Percentiles rank a stretch among this genome's conserved stretches.
These are phyloP conservation scores for Staurois parvus DNA, from an alignment of 2,797 vertebrate genomes.

Conservation along the genomic window DNA sequence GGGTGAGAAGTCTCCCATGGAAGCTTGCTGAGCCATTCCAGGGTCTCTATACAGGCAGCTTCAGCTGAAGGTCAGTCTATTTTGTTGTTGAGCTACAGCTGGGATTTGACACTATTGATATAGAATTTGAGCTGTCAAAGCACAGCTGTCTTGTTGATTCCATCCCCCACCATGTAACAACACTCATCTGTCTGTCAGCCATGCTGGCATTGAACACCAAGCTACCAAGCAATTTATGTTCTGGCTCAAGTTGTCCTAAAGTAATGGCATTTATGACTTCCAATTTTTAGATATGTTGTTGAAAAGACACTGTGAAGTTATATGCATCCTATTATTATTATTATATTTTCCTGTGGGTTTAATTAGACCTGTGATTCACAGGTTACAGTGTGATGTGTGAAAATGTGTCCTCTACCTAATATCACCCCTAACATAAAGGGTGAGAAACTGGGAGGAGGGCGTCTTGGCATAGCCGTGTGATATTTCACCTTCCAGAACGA, in stretches of 20 bases:
- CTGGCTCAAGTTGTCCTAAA: too few relatives aligned
- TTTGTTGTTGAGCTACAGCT: background rate
- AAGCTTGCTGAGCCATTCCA: too few relatives aligned
- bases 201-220: too few relatives aligned
- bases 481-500: too few relatives aligned
- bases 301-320: too few relatives aligned
- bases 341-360: background rate
- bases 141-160: constrained; percentile 1
- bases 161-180: background rate
- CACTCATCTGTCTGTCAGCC: background rate
- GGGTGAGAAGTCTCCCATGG: too few relatives aligned
- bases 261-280: too few relatives aligned
- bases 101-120: background rate
- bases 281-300: too few relatives aligned
- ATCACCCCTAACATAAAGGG: background rate
- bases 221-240: background rate
- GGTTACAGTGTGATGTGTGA: background rate
- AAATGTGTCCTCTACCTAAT: background rate
- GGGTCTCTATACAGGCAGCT: background rate
- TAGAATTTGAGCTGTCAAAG: background rate
- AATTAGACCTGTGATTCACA: constrained; percentile 21
- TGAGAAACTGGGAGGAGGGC: background rate
- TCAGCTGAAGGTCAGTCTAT: constrained; percentile 7
- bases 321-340: too few relatives aligned
- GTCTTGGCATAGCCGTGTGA: too few relatives aligned